Conservation (phyloP, 2,888 invertebrate genomes). For the Mesochorus sp. region DNA sequence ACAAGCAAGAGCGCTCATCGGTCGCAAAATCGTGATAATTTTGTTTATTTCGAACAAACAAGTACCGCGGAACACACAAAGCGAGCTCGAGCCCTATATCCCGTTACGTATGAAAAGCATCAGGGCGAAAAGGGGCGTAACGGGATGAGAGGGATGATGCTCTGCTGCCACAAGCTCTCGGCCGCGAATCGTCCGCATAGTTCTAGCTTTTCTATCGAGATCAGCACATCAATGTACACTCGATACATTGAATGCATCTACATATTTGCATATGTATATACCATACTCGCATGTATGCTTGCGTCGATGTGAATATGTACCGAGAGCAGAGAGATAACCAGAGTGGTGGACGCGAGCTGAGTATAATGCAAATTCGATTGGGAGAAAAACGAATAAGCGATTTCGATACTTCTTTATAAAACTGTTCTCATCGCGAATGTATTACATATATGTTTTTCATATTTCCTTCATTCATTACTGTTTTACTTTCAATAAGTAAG, state of each 20-base stretch:
- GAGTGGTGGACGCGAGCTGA: neutral
- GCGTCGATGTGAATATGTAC: constrained; percentile 8
- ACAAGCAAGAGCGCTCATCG: constrained; percentile 13
- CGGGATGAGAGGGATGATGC: neutral
- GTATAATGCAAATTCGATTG: constrained; percentile 33
- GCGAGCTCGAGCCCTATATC: constrained; percentile 25
- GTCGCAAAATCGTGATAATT: constrained; percentile 68
- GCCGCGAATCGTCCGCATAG: neutral
- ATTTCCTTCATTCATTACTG: neutral
- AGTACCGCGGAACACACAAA: constrained; percentile 46
- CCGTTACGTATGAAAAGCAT: constrained; percentile 23
- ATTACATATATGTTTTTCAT: neutral
- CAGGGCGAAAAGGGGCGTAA: neutral
- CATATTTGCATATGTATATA: constrained; percentile 16
- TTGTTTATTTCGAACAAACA: constrained; percentile 66
- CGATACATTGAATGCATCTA: constrained; percentile 41
- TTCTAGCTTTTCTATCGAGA: constrained; percentile 33
- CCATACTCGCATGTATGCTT: neutral
- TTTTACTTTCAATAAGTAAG: neutral
- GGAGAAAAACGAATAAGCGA: constrained; percentile 34
- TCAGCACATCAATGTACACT: constrained; percentile 24
- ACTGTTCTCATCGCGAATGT: neutral
- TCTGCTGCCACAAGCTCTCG: constrained; percentile 7
- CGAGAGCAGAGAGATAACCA: constrained; percentile 36
- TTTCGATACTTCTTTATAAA: constrained; percentile 39